A percentile compares a stretch with the other conserved stretches of the same genome.
phyloP scores from a whole-genome alignment of 1,140 invertebrate genomes.

The Saxidomus purpurata region DNA sequence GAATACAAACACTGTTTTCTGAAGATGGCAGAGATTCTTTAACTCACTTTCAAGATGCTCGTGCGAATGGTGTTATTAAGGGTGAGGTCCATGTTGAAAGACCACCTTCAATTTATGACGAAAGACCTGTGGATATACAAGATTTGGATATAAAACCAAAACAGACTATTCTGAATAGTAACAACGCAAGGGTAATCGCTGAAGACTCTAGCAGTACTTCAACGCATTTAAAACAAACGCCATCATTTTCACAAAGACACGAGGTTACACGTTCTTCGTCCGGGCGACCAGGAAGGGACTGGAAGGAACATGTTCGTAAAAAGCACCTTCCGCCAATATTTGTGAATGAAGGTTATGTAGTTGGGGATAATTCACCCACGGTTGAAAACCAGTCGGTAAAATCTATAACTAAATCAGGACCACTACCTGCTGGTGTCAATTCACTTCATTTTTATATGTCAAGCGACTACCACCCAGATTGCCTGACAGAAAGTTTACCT shows the following conservation, averaged over 20 bases:
- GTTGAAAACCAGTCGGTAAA: background rate
- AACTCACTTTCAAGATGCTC: background rate
- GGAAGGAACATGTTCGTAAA: conserved; percentile 75
- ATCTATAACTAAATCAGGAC: background rate
- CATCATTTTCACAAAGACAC: background rate
- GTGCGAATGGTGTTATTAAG: conserved; percentile 24
- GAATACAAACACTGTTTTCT: conserved; percentile 24
- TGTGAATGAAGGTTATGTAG: conserved; percentile 71
- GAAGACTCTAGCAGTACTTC: background rate
- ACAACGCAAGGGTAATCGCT: background rate
- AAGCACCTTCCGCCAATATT: conserved; percentile 76
- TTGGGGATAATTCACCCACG: conserved; percentile 17
- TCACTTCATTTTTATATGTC: conserved; percentile 72
- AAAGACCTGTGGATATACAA: conserved; percentile 44
- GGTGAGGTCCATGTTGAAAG: conserved; percentile 53
- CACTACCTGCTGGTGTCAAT: conserved; percentile 3
- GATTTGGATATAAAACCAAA: background rate
- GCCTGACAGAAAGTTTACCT: conserved; percentile 63
- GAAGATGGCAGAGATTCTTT: background rate
- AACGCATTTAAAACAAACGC: background rate
- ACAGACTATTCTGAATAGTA: background rate
- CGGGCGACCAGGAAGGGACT: conserved; percentile 59
- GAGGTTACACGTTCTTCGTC: conserved; percentile 66
- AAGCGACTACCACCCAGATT: conserved; percentile 71
- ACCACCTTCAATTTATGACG: conserved; percentile 49